Evolutionary conservation across 1,140 invertebrate genomes (phyloP).

Genomic region (Lordiphosa mommai): DNA sequence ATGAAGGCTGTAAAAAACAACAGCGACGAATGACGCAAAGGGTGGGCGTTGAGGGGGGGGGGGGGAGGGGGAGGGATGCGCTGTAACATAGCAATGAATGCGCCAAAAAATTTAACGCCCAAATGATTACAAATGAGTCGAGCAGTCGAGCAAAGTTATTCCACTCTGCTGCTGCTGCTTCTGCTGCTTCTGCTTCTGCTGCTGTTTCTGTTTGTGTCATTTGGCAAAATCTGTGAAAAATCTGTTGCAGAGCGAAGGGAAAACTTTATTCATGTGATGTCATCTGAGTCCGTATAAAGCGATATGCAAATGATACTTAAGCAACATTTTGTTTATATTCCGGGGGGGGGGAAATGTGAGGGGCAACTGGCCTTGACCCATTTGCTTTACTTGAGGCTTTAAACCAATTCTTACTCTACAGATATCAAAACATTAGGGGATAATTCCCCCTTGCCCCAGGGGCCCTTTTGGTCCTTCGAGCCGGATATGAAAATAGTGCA

Average conservation of each 20-base stretch:
- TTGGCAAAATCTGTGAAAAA: constrained; percentile 4
- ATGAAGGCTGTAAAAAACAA: constrained; percentile 75
- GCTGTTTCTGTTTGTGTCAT: constrained; percentile 7
- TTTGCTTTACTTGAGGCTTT: too few relatives aligned
- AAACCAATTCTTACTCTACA: too few relatives aligned
- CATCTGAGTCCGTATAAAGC: not conserved
- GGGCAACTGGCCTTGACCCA: too few relatives aligned
- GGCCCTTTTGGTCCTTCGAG: too few relatives aligned
- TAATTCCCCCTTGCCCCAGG: too few relatives aligned
- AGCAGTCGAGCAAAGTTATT: constrained; percentile 29
- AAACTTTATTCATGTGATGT: not conserved
- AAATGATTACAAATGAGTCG: constrained; percentile 72
- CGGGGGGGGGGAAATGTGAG: too few relatives aligned
- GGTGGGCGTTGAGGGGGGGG: not conserved
- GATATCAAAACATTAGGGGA: too few relatives aligned
- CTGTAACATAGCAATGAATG: constrained; percentile 49
- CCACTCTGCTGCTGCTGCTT: constrained; percentile 2
- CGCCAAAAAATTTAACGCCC: constrained; percentile 70
- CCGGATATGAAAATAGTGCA: too few relatives aligned
- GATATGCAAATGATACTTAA: not conserved
- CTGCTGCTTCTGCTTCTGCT: not conserved
- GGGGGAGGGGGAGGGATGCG: not conserved
- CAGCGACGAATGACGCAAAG: constrained; percentile 39
- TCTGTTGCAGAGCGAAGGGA: not conserved
- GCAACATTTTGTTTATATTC: not conserved